A percentile compares a stretch with the other conserved stretches of the same genome.
Evolutionary conservation across 2,797 vertebrate genomes (phyloP).

Genomic region (Halcyon leucocephala): DNA sequence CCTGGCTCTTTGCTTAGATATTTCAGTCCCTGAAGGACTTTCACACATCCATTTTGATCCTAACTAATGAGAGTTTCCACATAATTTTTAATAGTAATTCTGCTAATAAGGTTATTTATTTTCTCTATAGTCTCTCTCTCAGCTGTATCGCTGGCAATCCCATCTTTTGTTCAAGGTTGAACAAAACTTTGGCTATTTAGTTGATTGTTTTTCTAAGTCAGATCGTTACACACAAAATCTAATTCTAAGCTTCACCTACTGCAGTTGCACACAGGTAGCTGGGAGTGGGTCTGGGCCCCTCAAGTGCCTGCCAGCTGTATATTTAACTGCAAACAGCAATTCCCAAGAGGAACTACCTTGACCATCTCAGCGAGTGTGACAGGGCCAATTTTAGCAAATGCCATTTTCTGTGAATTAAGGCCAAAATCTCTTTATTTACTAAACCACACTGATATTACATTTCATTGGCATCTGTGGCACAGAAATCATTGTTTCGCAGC

Average conservation of each 20-base stretch:
- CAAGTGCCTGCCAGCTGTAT: neutral
- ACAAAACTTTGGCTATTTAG: neutral
- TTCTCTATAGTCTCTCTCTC: neutral
- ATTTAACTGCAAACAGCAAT: neutral
- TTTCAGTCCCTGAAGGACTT: neutral
- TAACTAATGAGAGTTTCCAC: neutral
- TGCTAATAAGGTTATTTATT: neutral
- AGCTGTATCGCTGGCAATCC: neutral
- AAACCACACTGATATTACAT: neutral
- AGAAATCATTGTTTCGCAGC: neutral
- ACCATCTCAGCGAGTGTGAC: neutral
- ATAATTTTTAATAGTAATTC: neutral
- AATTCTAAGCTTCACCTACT: neutral
- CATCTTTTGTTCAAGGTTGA: neutral
- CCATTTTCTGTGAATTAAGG: neutral
- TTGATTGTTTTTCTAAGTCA: neutral
- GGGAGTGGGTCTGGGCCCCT: neutral
- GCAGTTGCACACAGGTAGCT: neutral
- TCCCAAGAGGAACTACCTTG: neutral
- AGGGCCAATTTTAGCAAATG: neutral
- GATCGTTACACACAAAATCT: neutral
- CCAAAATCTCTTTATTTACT: constrained; percentile 1
- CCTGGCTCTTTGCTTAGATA: neutral
- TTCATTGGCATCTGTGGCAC: neutral
- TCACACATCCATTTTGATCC: neutral